A percentile compares a stretch with the other conserved stretches of the same genome.
Evolutionary conservation across 2,797 vertebrate genomes (phyloP).

Genomic region (Molossus molossus): DNA sequence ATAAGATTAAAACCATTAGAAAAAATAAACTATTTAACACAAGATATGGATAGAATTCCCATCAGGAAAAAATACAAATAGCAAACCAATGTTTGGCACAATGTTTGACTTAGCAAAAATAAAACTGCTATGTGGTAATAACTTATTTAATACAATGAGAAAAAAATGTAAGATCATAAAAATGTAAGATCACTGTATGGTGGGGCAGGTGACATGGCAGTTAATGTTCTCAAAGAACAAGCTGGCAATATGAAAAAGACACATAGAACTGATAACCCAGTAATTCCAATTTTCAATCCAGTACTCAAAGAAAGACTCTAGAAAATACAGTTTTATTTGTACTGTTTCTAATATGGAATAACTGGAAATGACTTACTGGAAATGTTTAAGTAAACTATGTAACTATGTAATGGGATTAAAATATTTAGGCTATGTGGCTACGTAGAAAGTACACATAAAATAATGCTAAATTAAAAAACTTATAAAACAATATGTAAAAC

Average conservation of each 20-base stretch:
- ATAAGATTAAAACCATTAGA: constrained; percentile 58
- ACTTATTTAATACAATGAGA: constrained; percentile 48
- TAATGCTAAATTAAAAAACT: not conserved
- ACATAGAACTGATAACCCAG: not conserved
- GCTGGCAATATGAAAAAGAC: not conserved
- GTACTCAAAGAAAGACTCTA: constrained; percentile 18
- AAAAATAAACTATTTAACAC: constrained; percentile 51
- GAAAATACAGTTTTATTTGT: constrained; percentile 23
- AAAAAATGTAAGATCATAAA: constrained; percentile 28
- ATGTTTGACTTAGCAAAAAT: constrained; percentile 20
- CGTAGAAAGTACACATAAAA: not conserved
- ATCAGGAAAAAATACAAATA: constrained; percentile 34
- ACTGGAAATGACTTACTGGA: constrained; percentile 22
- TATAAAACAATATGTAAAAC: constrained; percentile 33
- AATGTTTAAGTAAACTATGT: constrained; percentile 34
- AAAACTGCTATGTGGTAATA: not conserved
- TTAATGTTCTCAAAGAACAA: constrained; percentile 63
- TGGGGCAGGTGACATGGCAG: not conserved
- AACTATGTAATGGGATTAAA: constrained; percentile 24
- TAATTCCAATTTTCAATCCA: constrained; percentile 59
- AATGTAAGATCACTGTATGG: not conserved
- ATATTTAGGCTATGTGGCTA: not conserved
- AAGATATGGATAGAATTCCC: not conserved
- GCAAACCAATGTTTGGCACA: not conserved
- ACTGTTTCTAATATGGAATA: constrained; percentile 32